These are phyloP conservation scores for Saxicola maurus DNA, from an alignment of 2,797 vertebrate genomes.

Conservation along the genomic window DNA sequence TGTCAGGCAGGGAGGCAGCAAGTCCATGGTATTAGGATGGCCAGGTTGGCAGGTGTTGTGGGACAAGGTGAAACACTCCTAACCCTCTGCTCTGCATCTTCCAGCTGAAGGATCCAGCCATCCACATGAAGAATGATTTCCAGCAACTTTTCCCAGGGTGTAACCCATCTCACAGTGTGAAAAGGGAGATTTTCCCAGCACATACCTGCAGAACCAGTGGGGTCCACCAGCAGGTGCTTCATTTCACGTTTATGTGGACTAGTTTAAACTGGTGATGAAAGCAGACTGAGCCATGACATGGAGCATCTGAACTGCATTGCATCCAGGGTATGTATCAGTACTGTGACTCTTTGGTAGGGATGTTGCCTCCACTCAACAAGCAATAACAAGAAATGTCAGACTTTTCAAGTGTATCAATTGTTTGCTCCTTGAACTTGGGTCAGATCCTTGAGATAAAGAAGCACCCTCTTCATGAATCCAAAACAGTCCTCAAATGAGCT, in stretches of 20 bases:
- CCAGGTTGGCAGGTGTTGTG: not conserved
- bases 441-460: not conserved
- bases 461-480: not conserved
- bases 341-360: not conserved
- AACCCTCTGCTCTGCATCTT: not conserved
- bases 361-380: fast-evolving
- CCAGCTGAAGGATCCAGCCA: not conserved
- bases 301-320: not conserved
- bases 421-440: not conserved
- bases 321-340: not conserved
- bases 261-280: not conserved
- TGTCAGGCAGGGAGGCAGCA: not conserved
- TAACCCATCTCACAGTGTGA: not conserved
- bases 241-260: not conserved
- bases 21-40: not conserved
- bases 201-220: not conserved
- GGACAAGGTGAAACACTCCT: not conserved
- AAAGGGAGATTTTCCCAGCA: not conserved
- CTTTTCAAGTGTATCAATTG: not conserved
- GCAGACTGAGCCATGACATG: not conserved
- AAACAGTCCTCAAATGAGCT: not conserved
- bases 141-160: not conserved
- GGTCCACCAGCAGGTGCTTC: not conserved
- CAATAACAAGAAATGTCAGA: not conserved
- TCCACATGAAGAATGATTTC: not conserved